These are phyloP conservation scores for Acinonyx jubatus DNA, from an alignment of 2,113 vertebrate species.

Conservation along the genomic window DNA sequence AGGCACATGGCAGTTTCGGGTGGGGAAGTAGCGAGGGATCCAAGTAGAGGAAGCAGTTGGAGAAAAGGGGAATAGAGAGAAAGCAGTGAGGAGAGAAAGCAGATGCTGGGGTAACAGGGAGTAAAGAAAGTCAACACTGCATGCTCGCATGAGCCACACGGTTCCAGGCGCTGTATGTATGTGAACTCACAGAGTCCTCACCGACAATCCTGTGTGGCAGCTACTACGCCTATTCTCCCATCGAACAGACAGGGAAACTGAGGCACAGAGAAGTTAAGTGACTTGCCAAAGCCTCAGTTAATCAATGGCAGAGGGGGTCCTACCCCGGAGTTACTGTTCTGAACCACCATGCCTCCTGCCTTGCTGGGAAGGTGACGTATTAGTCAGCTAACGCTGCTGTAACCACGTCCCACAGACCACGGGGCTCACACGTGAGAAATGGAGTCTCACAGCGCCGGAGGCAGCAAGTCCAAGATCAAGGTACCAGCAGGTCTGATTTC, in stretches of 20 bases:
- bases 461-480: background rate
- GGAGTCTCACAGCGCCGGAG: background rate
- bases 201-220: fast-evolving
- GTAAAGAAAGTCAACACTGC: fast-evolving
- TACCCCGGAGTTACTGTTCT: background rate
- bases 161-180: fast-evolving
- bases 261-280: background rate
- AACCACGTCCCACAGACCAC: background rate
- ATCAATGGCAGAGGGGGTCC: background rate
- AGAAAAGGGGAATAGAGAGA: too few species aligned
- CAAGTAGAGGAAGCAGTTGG: background rate
- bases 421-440: fast-evolving
- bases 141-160: fast-evolving
- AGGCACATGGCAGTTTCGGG: background rate
- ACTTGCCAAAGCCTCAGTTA: background rate
- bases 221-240: background rate
- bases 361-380: background rate
- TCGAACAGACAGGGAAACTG: background rate
- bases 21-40: fast-evolving
- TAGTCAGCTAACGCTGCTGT: background rate
- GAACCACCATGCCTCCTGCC: background rate
- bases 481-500: background rate
- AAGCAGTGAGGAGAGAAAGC: background rate
- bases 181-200: fast-evolving
- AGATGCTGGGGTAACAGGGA: fast-evolving